These are phyloP conservation scores for Opisthocomus hoazin DNA, from an alignment of 2,113 vertebrate genomes.

Conservation along the genomic window DNA sequence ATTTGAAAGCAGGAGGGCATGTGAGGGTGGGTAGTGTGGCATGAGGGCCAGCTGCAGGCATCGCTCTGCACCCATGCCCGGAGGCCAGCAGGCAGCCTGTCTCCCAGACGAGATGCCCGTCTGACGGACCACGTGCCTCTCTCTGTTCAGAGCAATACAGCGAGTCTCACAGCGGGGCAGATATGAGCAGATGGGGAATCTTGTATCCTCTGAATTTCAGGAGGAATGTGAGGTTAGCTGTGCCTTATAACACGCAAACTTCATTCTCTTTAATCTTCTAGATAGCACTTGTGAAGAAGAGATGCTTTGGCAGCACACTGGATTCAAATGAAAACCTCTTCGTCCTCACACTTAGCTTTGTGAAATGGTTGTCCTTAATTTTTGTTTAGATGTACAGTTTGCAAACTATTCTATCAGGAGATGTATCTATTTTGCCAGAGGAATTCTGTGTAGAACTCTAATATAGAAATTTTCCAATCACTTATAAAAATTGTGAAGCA, in stretches of 20 bases:
- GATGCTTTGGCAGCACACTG: background rate
- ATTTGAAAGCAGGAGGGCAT: background rate
- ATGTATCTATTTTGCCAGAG: background rate
- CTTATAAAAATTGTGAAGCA: background rate
- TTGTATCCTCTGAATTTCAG: background rate
- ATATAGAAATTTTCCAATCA: background rate
- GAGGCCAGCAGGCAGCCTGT: background rate
- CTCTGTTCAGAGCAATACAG: background rate
- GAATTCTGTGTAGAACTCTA: background rate
- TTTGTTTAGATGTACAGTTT: background rate
- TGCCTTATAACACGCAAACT: background rate
- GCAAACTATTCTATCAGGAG: background rate
- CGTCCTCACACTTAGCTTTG: background rate
- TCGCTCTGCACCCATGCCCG: background rate
- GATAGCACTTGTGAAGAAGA: background rate
- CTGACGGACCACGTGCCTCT: background rate
- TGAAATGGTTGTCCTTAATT: background rate
- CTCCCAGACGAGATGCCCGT: background rate
- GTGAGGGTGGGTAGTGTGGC: rapidly evolving
- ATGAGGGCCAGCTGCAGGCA: rapidly evolving
- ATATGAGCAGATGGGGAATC: background rate
- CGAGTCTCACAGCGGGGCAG: background rate
- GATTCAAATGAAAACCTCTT: background rate
- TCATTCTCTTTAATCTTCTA: background rate
- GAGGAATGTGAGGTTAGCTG: background rate